Percentiles rank a stretch among this genome's conserved stretches.
Conservation (phyloP, 2,888 invertebrate species). For the Steinernema hermaphroditum region DNA sequence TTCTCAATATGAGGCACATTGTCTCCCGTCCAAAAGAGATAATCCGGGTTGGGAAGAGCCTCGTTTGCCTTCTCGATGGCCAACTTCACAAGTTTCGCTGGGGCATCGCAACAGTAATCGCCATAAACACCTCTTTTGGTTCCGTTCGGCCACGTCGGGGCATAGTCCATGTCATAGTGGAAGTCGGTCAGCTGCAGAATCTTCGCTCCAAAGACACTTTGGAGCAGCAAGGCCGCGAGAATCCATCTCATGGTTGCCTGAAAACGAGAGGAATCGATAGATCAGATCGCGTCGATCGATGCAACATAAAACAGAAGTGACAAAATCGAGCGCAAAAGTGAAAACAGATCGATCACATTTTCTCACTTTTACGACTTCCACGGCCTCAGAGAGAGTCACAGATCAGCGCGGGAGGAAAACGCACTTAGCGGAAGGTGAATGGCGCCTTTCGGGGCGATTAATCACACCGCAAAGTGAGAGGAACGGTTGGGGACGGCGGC, state of each 20-base stretch:
- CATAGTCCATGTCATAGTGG: conserved; percentile 59
- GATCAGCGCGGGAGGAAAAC: no score
- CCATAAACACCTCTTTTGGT: conserved; percentile 51
- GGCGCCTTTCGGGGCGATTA: no score
- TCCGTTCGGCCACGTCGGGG: conserved; percentile 40
- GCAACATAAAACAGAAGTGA: neutral
- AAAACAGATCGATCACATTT: conserved; percentile 12
- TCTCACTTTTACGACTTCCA: neutral
- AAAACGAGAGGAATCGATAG: neutral
- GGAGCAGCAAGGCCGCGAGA: neutral
- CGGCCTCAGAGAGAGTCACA: neutral
- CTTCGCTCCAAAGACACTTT: neutral
- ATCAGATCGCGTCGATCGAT: neutral
- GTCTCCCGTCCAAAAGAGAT: conserved; percentile 65
- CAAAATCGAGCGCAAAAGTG: neutral
- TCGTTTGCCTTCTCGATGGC: conserved; percentile 50
- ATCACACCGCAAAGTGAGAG: no score
- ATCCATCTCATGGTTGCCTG: neutral
- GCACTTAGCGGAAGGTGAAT: no score
- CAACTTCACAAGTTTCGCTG: conserved; percentile 55
- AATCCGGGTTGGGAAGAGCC: conserved; percentile 52
- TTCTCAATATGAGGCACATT: conserved; percentile 60
- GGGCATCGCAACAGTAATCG: conserved; percentile 64
- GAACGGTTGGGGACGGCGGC: no score
- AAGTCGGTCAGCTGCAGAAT: conserved; percentile 62